Conservation (phyloP, 2,888 invertebrate genomes). For the Agonopterix alstromeriana region DNA sequence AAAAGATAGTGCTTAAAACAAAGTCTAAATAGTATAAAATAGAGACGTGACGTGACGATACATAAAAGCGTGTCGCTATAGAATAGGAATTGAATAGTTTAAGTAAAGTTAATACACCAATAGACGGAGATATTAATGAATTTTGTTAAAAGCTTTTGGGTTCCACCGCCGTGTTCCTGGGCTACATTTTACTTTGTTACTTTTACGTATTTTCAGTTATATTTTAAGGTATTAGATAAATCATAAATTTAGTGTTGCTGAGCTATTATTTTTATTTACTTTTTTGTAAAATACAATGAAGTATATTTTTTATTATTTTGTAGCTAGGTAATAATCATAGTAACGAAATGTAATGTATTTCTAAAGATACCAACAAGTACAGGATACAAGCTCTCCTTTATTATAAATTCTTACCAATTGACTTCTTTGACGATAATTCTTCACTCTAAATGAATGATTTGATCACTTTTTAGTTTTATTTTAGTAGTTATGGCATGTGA, state of each 20-base stretch:
- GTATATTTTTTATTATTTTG: constrained; percentile 55
- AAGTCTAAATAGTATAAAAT: constrained; percentile 12
- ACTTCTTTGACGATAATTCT: constrained; percentile 14
- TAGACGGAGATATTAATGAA: constrained; percentile 51
- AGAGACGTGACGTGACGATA: constrained; percentile 18
- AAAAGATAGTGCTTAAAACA: constrained; percentile 32
- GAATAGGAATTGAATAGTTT: constrained; percentile 73
- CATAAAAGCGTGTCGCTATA: constrained; percentile 45
- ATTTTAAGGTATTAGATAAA: constrained; percentile 44
- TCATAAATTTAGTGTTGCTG: constrained; percentile 52
- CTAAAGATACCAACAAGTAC: constrained; percentile 33
- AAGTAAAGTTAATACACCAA: constrained; percentile 67
- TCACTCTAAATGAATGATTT: not conserved
- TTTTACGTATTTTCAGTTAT: constrained; percentile 38
- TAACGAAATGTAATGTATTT: constrained; percentile 33
- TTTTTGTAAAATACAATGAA: constrained; percentile 58
- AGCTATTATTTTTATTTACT: constrained; percentile 58
- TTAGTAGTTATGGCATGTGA: too few species aligned
- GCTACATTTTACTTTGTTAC: constrained; percentile 47
- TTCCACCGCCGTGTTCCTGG: constrained; percentile 58
- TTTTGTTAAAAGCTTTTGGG: constrained; percentile 62
- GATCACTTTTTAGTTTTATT: not conserved
- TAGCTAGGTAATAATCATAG: constrained; percentile 44
- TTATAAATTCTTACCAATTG: constrained; percentile 27
- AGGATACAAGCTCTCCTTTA: constrained; percentile 16